Evolutionary conservation across 1,140 invertebrate species (phyloP), one percentile per base, ranked within the genome.

Genomic region (Psix sp.): DNA sequence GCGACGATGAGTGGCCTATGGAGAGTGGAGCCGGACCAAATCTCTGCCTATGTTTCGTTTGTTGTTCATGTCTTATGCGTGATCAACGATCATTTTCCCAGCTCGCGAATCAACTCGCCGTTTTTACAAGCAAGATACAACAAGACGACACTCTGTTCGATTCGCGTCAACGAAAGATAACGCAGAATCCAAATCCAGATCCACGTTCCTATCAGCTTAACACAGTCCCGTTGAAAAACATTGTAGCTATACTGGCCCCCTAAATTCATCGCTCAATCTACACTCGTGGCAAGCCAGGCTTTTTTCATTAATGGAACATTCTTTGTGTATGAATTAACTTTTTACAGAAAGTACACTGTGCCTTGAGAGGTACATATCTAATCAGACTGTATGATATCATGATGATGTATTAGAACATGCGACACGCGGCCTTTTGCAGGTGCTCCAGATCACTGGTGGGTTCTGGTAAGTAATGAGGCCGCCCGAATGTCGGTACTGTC

Each of bases 281-380:
- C 48, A 68, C 39, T 33, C 57, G 70, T 70, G 68, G 65, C 62
- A 73, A 77, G 46, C 78, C 77, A 78, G 63, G 68, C 52, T 68
- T 74, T 68, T 10, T 39, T 76, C 77, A 80, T 78, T 86, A 84
- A 85, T 79, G 80, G 78, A 84, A 84, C 78, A 77, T 83, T n/a
- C 68, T 80, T 85, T 87, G 83, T 87, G 83, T 86, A 83, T 87
- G 84, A 84, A 86, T 87, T 87, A 87, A 87, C 82, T 87, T 84
- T 87, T 86, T 87, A 78, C 86, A 87, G 85, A 86, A 82, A 80
- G 80, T 83, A 83, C 81, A 84, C 77, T 84, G 80, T 84, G 83
- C 67, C 80, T 75, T 83, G 80, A 82, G 77, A 82, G 74, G 84
- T 66, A 82, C 76, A 76, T 84, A 78, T 82, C 80, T 85, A 80